Evolutionary conservation across 2,797 vertebrate species (phyloP).

Genomic region (Myotis planiceps): DNA sequence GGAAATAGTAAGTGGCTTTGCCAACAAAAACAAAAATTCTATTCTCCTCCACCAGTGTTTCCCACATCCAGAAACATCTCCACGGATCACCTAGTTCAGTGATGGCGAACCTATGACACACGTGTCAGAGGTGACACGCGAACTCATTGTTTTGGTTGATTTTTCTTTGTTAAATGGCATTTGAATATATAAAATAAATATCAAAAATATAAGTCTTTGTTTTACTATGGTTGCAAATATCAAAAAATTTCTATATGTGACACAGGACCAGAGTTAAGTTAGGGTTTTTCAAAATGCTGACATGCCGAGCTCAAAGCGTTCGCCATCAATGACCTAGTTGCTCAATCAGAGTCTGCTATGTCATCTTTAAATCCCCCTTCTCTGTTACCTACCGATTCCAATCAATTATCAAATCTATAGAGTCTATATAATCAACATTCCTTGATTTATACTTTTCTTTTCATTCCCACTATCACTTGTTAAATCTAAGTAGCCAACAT

Average conservation of each 20-base stretch:
- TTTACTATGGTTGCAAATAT: no score
- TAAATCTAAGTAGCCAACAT: background rate
- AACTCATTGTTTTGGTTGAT: no score
- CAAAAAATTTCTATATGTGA: no score
- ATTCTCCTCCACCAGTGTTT: background rate
- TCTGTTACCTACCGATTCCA: background rate
- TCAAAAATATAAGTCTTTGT: no score
- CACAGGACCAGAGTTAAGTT: no score
- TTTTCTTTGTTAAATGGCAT: no score
- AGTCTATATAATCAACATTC: background rate
- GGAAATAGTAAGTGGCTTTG: background rate
- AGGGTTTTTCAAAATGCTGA: no score
- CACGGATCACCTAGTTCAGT: background rate
- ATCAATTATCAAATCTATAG: background rate
- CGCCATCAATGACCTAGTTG: background rate
- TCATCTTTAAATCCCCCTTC: background rate
- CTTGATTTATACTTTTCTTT: background rate
- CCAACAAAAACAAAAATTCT: background rate
- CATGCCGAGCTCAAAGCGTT: no score
- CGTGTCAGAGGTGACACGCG: no score
- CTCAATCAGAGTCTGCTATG: background rate
- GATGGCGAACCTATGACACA: no score
- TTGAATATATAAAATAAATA: no score
- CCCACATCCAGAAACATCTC: background rate
- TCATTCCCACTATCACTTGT: background rate